Evolutionary conservation across 2,888 invertebrate species (phyloP), one percentile per base, ranked within the genome.

Genomic region (Xestia c-nigrum): DNA sequence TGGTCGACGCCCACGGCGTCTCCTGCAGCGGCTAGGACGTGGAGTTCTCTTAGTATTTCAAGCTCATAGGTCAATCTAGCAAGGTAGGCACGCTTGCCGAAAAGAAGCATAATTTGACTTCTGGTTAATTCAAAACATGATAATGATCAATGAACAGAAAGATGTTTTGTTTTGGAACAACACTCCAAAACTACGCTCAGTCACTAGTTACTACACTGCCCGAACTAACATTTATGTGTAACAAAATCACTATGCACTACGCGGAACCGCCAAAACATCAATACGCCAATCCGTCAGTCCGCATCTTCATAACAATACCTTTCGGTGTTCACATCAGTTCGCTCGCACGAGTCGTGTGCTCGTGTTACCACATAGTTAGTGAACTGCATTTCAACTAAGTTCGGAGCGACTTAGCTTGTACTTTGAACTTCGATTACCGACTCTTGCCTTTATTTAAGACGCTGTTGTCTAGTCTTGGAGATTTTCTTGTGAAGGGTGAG

Each of bases 351-450:
- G 46, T 74, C 65, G 31, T 72, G 79, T 78, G 21, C 43, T 74
- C 68, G 24, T 72, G 79, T 80, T 81, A 75, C 81, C 81, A 61
- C 85, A 78, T 80, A 85, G 85, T 87, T 87, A 87, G 84, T 55
- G 76, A 87, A 87, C 84, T 87, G 80, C 84, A 81, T 78, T 74
- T 72, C 59, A 80, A 79, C 78, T 43, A 81, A 77, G 77, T 76
- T 80, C 64, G 66, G 40, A 74, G 68, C 59, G 65, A 75, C 72
- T 61, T 67, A 73, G 21, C 59, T 76, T 52, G 61, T 50, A 76
- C 73, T 81, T 85, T 73, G 43, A 74, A 70, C 72, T 76, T 72
- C 67, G 73, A 72, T 78, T 80, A 74, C 74, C 69, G 61, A 72
- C 57, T 43, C 64, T 47, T 69, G 19, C n/a, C 55, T 72, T 70